Conservation (phyloP, 2,797 vertebrate genomes). For the Leptatherina wallacei region DNA sequence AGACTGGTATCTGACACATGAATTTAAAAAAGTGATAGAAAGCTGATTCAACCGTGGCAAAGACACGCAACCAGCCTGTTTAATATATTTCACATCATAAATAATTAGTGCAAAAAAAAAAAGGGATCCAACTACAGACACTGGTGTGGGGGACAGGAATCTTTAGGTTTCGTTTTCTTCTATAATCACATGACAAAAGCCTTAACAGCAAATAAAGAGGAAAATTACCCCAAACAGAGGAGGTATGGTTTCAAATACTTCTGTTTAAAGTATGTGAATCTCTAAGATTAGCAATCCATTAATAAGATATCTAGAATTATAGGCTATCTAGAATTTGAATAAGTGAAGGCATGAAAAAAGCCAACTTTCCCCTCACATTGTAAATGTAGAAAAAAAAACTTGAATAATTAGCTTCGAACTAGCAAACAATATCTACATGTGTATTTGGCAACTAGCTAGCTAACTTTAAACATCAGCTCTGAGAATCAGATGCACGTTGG, state of each 20-base stretch:
- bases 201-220: conserved; percentile 7
- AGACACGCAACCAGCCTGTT: conserved; percentile 61
- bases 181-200: conserved; percentile 10
- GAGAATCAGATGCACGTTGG: background rate
- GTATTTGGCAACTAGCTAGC: background rate
- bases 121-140: conserved; percentile 63
- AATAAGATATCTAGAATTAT: too few species aligned
- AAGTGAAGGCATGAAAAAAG: too few species aligned
- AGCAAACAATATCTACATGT: background rate
- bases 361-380: too few species aligned
- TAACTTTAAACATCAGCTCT: background rate
- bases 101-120: conserved; percentile 66
- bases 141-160: background rate
- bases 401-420: too few species aligned
- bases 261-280: too few species aligned
- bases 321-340: too few species aligned
- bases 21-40: conserved; percentile 67
- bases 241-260: background rate
- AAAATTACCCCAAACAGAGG: conserved; percentile 10
- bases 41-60: conserved; percentile 37
- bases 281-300: too few species aligned
- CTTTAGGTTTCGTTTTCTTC: background rate
- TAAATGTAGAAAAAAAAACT: too few species aligned
- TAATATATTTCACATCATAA: conserved; percentile 71
- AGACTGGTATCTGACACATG: conserved; percentile 43